These are phyloP conservation scores for Merluccius polli DNA, from an alignment of 2,797 vertebrate species.

Conservation along the genomic window DNA sequence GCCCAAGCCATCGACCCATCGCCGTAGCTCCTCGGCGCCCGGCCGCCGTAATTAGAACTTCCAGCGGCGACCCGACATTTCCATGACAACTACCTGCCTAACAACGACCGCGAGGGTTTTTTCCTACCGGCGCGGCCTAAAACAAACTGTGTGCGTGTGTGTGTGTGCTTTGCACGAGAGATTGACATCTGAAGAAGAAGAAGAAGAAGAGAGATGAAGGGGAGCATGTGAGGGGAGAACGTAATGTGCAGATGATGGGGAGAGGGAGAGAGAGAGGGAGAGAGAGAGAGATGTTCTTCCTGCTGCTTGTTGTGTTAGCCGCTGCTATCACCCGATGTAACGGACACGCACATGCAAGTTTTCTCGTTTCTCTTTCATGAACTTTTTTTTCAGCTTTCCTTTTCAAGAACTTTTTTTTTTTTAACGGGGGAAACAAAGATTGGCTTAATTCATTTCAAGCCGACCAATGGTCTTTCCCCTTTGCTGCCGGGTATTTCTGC, in stretches of 20 bases:
- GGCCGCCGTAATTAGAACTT: background rate
- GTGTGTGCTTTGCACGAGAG: background rate
- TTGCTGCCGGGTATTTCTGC: background rate
- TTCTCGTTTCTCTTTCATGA: background rate
- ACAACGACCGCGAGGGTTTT: background rate
- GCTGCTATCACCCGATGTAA: background rate
- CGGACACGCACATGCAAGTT: background rate
- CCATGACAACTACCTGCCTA: background rate
- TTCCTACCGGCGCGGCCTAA: background rate
- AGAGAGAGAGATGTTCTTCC: background rate
- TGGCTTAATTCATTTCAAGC: background rate
- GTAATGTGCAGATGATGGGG: background rate
- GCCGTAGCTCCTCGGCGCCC: background rate
- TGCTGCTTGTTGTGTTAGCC: background rate
- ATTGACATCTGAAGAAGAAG: background rate
- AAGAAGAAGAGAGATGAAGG: background rate
- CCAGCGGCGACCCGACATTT: background rate
- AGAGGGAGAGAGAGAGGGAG: background rate
- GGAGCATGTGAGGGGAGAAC: background rate
- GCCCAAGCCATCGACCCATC: background rate
- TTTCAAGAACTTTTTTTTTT: background rate
- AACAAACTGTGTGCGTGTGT: background rate
- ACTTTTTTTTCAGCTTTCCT: background rate
- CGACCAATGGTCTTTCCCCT: background rate
- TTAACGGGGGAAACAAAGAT: background rate